Evolutionary conservation across 1,140 invertebrate genomes (phyloP).

Genomic region (Glossosoma conforme): DNA sequence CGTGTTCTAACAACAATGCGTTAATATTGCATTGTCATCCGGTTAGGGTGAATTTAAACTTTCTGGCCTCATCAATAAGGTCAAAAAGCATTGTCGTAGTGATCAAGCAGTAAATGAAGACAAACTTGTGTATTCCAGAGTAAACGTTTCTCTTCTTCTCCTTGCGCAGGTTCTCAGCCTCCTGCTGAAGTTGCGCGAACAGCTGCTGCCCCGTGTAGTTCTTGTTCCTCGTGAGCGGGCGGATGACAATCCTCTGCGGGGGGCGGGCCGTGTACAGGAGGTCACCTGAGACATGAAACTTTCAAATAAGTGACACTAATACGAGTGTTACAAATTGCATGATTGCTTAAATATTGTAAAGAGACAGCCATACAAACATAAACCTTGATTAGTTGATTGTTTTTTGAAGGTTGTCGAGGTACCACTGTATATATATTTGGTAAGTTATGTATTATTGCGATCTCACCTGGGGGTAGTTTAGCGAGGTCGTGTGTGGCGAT

Average conservation of each 20-base stretch:
- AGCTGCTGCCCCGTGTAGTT: slow-evolving; percentile 60
- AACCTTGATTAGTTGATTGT: no score
- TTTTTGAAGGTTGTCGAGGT: background rate
- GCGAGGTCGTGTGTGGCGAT: slow-evolving; percentile 78
- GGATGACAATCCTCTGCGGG: slow-evolving; percentile 58
- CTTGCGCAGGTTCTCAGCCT: slow-evolving; percentile 69
- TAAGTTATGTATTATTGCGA: background rate
- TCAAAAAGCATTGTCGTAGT: background rate
- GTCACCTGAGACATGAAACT: no score
- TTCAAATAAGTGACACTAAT: no score
- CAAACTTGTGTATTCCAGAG: slow-evolving; percentile 72
- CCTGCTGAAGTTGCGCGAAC: slow-evolving; percentile 61
- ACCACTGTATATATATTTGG: background rate
- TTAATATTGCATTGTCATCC: no score
- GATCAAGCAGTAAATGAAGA: slow-evolving; percentile 5
- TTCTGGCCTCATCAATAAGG: no score
- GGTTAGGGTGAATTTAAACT: no score
- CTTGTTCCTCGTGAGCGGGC: slow-evolving; percentile 58
- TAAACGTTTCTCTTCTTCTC: slow-evolving; percentile 77
- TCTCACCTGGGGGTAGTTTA: slow-evolving; percentile 53
- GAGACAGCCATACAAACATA: no score
- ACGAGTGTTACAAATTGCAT: no score
- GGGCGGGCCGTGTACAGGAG: slow-evolving; percentile 61
- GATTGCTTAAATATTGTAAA: no score
- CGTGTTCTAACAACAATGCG: no score